Conservation (phyloP, 2,113 vertebrate genomes). For the Mirza zaza region DNA sequence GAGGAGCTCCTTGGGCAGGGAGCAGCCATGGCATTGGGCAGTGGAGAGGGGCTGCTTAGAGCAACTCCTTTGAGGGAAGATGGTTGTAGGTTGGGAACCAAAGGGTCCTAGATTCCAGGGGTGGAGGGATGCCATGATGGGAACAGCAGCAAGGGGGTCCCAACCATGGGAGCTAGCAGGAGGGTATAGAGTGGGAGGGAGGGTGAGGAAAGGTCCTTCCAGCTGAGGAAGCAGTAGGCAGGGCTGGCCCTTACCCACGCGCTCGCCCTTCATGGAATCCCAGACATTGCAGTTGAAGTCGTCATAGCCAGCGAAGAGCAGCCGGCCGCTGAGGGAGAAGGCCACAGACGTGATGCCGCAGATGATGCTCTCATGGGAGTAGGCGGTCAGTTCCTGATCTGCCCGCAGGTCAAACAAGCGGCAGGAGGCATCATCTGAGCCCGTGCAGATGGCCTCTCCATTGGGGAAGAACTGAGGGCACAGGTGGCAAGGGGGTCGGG, state of each 20-base stretch:
- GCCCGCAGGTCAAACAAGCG: constrained; percentile 96
- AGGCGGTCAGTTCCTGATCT: constrained; percentile 95
- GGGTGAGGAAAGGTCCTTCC: background rate
- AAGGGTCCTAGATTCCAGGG: background rate
- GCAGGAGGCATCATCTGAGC: constrained; percentile 95
- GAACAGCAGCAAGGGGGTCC: background rate
- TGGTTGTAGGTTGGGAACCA: background rate
- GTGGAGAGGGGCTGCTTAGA: background rate
- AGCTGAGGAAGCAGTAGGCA: background rate
- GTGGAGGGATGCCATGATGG: background rate
- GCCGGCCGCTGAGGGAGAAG: constrained; percentile 93
- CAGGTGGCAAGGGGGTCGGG: background rate
- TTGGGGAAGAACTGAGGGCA: constrained; percentile 94
- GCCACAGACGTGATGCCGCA: constrained; percentile 96
- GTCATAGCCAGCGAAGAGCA: constrained; percentile 94
- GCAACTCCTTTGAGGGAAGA: background rate
- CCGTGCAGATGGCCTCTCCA: constrained; percentile 95
- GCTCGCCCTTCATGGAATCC: constrained; percentile 91
- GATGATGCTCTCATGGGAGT: constrained; percentile 94
- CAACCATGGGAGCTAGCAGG: background rate
- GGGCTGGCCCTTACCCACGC: constrained; percentile 87
- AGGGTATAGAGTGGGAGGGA: background rate
- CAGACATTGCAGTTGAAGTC: constrained; percentile 99
- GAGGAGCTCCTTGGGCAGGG: background rate
- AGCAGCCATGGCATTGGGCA: background rate